These are phyloP conservation scores for Lutjanus argentimaculatus DNA, from an alignment of 2,797 vertebrate genomes.

Conservation along the genomic window DNA sequence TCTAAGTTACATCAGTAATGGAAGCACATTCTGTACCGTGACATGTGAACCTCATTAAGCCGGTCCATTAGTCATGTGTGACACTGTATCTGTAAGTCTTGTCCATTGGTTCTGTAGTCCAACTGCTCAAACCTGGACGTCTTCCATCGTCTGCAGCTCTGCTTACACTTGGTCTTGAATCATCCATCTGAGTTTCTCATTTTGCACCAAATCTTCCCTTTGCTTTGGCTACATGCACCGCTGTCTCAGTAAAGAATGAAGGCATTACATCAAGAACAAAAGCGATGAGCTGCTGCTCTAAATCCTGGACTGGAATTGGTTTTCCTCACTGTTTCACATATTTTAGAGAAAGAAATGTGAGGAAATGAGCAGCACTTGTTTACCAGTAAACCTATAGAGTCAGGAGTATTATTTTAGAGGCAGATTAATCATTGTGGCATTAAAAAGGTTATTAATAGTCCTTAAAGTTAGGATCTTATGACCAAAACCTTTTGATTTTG, in stretches of 20 bases:
- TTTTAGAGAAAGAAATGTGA: conserved; percentile 27
- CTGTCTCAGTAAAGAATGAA: conserved; percentile 60
- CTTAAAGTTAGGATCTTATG: background rate
- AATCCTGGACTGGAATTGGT: conserved; percentile 46
- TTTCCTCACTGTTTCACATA: conserved; percentile 35
- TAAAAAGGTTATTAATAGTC: background rate
- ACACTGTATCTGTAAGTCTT: conserved; percentile 19
- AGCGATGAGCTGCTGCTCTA: conserved; percentile 56
- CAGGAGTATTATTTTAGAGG: background rate
- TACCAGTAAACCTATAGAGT: conserved; percentile 14
- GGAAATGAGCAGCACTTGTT: conserved; percentile 26
- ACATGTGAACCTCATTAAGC: conserved; percentile 37
- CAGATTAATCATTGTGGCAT: background rate
- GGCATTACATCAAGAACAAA: conserved; percentile 69
- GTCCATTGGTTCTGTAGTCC: conserved; percentile 12
- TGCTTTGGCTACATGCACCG: conserved; percentile 48
- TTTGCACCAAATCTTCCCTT: conserved; percentile 52
- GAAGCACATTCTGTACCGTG: conserved; percentile 20
- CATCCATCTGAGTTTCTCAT: conserved; percentile 59
- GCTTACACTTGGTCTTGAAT: conserved; percentile 39
- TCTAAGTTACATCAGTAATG: background rate
- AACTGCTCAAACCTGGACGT: conserved; percentile 43
- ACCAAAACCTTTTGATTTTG: background rate
- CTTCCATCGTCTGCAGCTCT: conserved; percentile 42
- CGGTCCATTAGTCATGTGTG: conserved; percentile 36